Percentiles rank a stretch among this genome's conserved stretches.
Evolutionary conservation across 2,797 vertebrate genomes (phyloP).

Genomic region (Pagetopsis macropterus): DNA sequence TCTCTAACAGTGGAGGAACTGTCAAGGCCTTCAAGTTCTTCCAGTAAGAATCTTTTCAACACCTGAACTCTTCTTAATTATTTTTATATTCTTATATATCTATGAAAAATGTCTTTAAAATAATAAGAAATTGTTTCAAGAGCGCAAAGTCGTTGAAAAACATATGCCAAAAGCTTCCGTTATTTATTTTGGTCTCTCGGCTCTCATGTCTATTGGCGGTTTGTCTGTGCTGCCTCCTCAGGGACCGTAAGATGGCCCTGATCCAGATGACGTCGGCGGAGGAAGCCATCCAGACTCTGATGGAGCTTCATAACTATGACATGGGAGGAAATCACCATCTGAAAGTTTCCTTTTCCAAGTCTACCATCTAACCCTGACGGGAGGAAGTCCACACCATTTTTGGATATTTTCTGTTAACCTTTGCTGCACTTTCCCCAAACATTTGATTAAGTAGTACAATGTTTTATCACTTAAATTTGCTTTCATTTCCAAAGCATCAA

Average conservation of each 20-base stretch:
- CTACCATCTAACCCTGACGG: slow-evolving; percentile 87
- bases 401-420: slow-evolving; percentile 18
- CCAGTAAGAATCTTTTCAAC: slow-evolving; percentile 88
- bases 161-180: too few species aligned
- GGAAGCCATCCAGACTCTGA: slow-evolving; percentile 96
- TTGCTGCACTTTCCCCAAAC: background rate
- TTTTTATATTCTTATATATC: background rate
- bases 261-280: slow-evolving; percentile 98
- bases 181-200: too few species aligned
- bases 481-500: background rate
- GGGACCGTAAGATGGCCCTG: slow-evolving; percentile 98
- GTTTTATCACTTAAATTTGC: slow-evolving; percentile 8
- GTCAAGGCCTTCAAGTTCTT: slow-evolving; percentile 99
- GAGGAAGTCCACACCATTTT: slow-evolving; percentile 21
- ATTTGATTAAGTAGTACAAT: background rate
- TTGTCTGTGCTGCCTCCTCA: slow-evolving; percentile 55
- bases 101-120: background rate
- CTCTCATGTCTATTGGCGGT: too few species aligned
- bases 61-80: too few species aligned
- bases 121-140: too few species aligned
- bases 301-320: slow-evolving; percentile 99
- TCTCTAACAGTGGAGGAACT: slow-evolving; percentile 94
- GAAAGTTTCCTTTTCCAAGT: slow-evolving; percentile 99
- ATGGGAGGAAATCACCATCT: slow-evolving; percentile 97
- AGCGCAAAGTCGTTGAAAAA: too few species aligned